A percentile compares a stretch with the other conserved stretches of the same genome.
Evolutionary conservation across 2,113 vertebrate genomes (phyloP).

Genomic region (Oreochromis niloticus): DNA sequence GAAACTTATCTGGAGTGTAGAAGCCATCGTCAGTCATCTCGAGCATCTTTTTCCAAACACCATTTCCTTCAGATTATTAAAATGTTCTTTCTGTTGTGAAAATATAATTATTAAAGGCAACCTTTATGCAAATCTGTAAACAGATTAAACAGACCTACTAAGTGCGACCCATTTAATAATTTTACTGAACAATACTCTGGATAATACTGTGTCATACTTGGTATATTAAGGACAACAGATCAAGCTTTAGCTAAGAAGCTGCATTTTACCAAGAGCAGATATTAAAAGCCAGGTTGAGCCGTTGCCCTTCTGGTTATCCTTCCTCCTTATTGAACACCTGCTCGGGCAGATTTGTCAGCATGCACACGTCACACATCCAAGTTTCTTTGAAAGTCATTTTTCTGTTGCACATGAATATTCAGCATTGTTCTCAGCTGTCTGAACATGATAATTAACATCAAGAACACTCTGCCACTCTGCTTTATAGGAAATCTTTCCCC

Average conservation of each 20-base stretch:
- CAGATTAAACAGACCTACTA: background rate
- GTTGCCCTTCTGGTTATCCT: background rate
- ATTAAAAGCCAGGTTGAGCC: background rate
- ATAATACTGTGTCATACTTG: background rate
- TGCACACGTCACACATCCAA: background rate
- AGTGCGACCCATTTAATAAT: background rate
- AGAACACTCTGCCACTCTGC: background rate
- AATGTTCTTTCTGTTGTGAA: background rate
- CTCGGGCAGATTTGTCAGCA: background rate
- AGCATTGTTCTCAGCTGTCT: slow-evolving; percentile 18
- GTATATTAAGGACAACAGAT: background rate
- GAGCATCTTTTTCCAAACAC: background rate
- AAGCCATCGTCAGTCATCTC: background rate
- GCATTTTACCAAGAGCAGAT: background rate
- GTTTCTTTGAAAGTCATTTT: slow-evolving; percentile 35
- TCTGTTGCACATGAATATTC: slow-evolving; percentile 28
- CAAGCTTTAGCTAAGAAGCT: background rate
- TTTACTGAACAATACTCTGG: background rate
- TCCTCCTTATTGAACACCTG: slow-evolving; percentile 3
- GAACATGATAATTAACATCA: background rate
- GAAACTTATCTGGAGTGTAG: fast-evolving
- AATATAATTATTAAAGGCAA: background rate
- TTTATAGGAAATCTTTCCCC: slow-evolving; percentile 72
- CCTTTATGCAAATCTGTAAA: background rate
- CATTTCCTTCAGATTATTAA: background rate